These are phyloP conservation scores for Cebidichthys violaceus DNA, from an alignment of 2,113 vertebrate genomes.

Conservation along the genomic window DNA sequence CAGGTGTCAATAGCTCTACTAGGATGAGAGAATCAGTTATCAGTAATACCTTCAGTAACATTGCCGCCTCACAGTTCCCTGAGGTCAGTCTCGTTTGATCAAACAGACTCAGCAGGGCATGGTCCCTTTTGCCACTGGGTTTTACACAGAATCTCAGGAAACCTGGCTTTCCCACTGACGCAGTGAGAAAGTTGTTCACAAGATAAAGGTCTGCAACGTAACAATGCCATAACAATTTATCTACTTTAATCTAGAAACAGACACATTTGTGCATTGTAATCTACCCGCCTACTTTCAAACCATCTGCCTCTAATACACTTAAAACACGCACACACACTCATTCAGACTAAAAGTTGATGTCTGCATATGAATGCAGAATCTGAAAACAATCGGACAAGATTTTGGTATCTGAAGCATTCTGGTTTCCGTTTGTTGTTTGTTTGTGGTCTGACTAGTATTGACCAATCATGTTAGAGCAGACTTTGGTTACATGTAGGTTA, in stretches of 20 bases:
- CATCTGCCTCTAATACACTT: background rate
- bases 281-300: background rate
- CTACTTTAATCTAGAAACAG: background rate
- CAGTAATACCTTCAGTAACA: background rate
- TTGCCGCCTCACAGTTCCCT: constrained; percentile 2
- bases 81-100: constrained; percentile 23
- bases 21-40: constrained; percentile 2
- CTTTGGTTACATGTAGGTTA: background rate
- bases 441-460: background rate
- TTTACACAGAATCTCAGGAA: background rate
- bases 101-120: constrained; percentile 16
- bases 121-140: background rate
- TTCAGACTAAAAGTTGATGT: background rate
- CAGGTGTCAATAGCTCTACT: constrained; percentile 4
- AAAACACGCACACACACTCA: background rate
- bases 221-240: background rate
- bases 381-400: background rate
- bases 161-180: background rate
- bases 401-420: background rate
- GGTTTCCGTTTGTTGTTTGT: background rate
- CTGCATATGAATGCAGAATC: background rate
- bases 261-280: background rate
- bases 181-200: background rate
- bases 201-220: background rate
- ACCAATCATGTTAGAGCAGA: background rate